These are phyloP conservation scores for Pelvicachromis taeniatus DNA, from an alignment of 2,113 vertebrate genomes.

Conservation along the genomic window DNA sequence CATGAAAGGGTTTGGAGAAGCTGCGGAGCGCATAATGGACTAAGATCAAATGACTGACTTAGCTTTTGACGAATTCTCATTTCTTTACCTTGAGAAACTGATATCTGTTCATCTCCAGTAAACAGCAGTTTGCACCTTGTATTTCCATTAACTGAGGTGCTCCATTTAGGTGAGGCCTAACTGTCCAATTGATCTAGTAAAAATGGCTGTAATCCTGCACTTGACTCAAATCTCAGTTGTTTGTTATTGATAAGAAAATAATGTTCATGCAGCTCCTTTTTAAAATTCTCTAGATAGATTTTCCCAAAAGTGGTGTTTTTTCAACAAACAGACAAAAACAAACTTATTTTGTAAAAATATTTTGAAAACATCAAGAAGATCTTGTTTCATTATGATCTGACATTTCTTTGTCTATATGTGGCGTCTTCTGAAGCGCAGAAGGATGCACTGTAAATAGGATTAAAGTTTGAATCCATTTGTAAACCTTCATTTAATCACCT, in stretches of 20 bases:
- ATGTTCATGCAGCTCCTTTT: no score
- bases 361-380: background rate
- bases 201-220: background rate
- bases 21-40: background rate
- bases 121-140: background rate
- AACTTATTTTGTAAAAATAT: background rate
- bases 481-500: background rate
- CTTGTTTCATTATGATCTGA: background rate
- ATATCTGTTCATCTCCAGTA: background rate
- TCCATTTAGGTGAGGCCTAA: background rate
- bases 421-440: background rate
- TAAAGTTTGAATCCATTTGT: background rate
- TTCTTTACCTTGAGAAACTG: background rate
- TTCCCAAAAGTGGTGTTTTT: background rate
- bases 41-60: background rate
- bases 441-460: background rate
- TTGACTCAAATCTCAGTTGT: background rate
- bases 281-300: no score
- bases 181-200: background rate
- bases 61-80: background rate
- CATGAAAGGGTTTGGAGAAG: background rate
- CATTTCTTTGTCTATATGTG: background rate
- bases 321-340: background rate
- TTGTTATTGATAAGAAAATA: no score
- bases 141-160: background rate